phyloP scores from a whole-genome alignment of 2,113 vertebrate genomes.

The Mesitornis unicolor region DNA sequence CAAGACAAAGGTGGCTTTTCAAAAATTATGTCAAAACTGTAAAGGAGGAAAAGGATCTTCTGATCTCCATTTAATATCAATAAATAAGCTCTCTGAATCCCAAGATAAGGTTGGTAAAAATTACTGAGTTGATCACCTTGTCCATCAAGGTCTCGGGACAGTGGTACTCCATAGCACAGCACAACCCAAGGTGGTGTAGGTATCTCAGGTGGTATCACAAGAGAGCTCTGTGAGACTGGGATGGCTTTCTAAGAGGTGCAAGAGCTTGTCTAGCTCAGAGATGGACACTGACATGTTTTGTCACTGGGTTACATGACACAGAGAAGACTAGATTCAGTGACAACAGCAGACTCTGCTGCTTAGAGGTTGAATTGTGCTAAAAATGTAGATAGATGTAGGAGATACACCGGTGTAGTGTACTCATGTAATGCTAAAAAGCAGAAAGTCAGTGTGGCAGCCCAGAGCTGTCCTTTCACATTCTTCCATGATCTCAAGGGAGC shows the following conservation, averaged over 20 bases:
- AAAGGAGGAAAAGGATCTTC: not conserved
- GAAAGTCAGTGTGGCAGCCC: not conserved
- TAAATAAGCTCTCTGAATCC: not conserved
- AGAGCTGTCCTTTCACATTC: not conserved
- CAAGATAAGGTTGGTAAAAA: not conserved
- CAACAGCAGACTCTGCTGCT: not conserved
- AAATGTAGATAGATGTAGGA: not conserved
- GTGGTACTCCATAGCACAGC: accelerated
- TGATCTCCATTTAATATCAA: not conserved
- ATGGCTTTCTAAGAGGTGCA: not conserved
- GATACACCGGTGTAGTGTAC: no score
- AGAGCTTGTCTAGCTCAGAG: not conserved
- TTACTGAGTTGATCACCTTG: not conserved
- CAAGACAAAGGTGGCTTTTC: not conserved
- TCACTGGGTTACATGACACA: not conserved
- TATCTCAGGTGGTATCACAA: not conserved
- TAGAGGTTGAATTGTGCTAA: not conserved
- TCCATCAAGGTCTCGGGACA: accelerated
- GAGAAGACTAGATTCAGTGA: not conserved
- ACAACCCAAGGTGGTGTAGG: not conserved
- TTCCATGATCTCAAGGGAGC: not conserved
- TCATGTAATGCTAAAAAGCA: not conserved
- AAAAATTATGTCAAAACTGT: not conserved
- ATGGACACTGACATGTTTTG: not conserved
- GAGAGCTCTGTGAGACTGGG: not conserved